These are phyloP conservation scores for Corbicula japonica DNA, from an alignment of 2,888 invertebrate genomes.

Conservation along the genomic window DNA sequence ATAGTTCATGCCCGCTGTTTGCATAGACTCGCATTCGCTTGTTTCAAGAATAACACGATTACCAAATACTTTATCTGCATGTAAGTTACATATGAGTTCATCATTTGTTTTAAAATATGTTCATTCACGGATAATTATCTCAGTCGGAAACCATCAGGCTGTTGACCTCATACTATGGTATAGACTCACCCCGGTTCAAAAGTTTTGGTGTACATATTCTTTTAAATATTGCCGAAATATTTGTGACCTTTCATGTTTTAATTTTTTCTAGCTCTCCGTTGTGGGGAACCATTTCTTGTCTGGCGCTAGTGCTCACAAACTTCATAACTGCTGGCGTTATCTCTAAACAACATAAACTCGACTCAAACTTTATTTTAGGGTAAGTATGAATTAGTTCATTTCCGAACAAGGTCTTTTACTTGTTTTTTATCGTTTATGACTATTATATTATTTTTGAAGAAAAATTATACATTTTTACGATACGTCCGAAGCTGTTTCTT, in stretches of 20 bases:
- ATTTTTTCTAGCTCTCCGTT: constrained; percentile 45
- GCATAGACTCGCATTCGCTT: too few relatives aligned
- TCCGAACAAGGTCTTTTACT: background rate
- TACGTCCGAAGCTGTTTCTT: background rate
- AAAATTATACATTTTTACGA: background rate
- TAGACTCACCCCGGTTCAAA: background rate
- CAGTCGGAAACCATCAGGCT: background rate
- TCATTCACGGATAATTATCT: background rate
- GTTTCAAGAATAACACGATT: too few relatives aligned
- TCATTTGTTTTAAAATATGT: background rate
- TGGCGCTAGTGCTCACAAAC: constrained; percentile 39
- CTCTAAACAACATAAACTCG: constrained; percentile 44
- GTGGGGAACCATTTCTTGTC: constrained; percentile 40
- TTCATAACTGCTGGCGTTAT: constrained; percentile 54
- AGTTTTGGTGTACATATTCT: too few relatives aligned
- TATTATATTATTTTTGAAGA: background rate
- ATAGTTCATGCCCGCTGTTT: too few relatives aligned
- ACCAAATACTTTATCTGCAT: too few relatives aligned
- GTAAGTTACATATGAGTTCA: background rate
- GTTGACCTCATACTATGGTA: background rate
- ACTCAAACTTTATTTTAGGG: constrained; percentile 35
- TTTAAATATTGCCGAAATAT: too few relatives aligned
- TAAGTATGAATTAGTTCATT: constrained; percentile 15
- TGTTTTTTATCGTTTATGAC: background rate
- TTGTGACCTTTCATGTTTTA: background rate